Evolutionary conservation across 1,140 invertebrate genomes (phyloP).

Genomic region (Archivesica marissinica): DNA sequence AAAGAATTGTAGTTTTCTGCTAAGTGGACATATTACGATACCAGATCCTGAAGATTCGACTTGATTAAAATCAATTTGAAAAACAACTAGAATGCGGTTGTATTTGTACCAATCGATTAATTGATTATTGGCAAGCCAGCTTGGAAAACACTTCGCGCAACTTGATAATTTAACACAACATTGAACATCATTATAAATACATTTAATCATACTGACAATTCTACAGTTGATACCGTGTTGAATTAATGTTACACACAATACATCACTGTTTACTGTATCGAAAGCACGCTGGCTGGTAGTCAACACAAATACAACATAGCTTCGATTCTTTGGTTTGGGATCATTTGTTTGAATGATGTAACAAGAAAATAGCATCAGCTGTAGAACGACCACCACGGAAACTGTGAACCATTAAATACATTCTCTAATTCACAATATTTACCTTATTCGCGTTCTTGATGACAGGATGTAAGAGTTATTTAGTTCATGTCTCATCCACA

Average conservation of each 20-base stretch:
- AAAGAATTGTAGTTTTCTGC: no score
- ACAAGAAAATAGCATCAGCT: conserved; percentile 39
- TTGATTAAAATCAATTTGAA: no score
- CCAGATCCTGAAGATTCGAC: no score
- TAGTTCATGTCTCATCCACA: no score
- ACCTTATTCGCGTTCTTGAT: not conserved
- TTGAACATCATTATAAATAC: conserved; percentile 13
- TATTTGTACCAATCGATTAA: no score
- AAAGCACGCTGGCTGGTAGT: conserved; percentile 27
- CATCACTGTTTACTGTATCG: conserved; percentile 23
- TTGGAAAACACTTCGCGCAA: no score
- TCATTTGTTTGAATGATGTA: conserved; percentile 16
- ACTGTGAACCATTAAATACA: conserved; percentile 22
- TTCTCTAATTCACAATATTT: conserved; percentile 23
- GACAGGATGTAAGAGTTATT: no score
- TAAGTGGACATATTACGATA: no score
- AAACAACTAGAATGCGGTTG: no score
- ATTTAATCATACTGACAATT: conserved; percentile 18
- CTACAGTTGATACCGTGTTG: conserved; percentile 25
- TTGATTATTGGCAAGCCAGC: no score
- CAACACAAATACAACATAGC: conserved; percentile 16
- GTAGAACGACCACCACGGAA: conserved; percentile 33
- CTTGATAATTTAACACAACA: conserved; percentile 22
- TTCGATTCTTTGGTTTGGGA: not conserved
- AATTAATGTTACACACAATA: conserved; percentile 23